Percentiles rank a stretch among this genome's conserved stretches.
Conservation (phyloP, 2,888 invertebrate species). For the Macaria notata region DNA sequence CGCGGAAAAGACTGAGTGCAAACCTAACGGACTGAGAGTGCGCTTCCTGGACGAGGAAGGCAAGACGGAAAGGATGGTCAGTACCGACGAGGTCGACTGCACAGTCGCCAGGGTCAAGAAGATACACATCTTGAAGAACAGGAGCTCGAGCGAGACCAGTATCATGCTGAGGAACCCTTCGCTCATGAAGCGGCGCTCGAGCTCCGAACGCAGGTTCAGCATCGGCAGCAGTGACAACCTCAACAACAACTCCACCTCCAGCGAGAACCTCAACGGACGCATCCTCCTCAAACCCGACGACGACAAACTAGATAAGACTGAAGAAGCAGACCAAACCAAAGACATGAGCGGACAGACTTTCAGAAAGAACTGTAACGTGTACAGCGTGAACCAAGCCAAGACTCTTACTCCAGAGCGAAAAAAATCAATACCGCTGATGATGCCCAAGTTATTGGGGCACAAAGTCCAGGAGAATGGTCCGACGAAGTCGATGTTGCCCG, state of each 20-base stretch:
- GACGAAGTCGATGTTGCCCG: constrained; percentile 62
- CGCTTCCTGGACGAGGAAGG: constrained; percentile 77
- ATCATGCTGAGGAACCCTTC: constrained; percentile 71
- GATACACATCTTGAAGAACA: constrained; percentile 76
- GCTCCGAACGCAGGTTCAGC: constrained; percentile 62
- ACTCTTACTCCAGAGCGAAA: constrained; percentile 71
- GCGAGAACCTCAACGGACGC: constrained; percentile 68
- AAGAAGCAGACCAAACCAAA: constrained; percentile 68
- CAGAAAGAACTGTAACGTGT: constrained; percentile 77
- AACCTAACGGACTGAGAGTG: constrained; percentile 67
- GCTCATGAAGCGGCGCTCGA: constrained; percentile 64
- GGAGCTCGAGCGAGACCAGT: constrained; percentile 78
- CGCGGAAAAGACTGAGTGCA: constrained; percentile 62
- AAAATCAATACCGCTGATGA: constrained; percentile 63
- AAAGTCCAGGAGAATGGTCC: constrained; percentile 57
- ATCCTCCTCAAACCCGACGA: constrained; percentile 44
- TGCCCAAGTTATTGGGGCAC: constrained; percentile 67
- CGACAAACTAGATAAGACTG: constrained; percentile 62
- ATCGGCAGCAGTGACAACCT: constrained; percentile 58
- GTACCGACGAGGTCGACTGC: constrained; percentile 73
- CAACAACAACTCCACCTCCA: constrained; percentile 68
- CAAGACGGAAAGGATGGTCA: constrained; percentile 74
- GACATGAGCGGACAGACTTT: constrained; percentile 63
- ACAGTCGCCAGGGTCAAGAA: constrained; percentile 72
- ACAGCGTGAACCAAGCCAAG: constrained; percentile 77